Percentiles rank a stretch among this genome's conserved stretches.
phyloP scores from a whole-genome alignment of 2,797 vertebrate genomes.

The Tenualosa ilisha region DNA sequence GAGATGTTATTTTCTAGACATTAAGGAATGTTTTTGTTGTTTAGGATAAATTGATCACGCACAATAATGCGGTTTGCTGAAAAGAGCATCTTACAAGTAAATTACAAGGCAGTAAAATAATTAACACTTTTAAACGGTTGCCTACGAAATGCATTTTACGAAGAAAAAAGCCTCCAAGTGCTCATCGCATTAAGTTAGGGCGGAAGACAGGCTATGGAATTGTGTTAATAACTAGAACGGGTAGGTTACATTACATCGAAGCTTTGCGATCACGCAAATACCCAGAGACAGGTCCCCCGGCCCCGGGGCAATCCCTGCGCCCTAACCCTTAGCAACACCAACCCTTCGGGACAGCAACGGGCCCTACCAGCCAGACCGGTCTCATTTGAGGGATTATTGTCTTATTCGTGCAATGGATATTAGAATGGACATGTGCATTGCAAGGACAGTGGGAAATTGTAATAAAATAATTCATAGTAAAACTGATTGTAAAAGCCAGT shows the following conservation, averaged over 20 bases:
- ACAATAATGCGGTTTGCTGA: not conserved
- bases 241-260: constrained; percentile 65
- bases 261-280: constrained; percentile 76
- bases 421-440: not conserved
- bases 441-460: not conserved
- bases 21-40: not conserved
- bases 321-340: constrained; percentile 66
- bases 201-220: constrained; percentile 80
- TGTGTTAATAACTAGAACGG: constrained; percentile 82
- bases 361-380: constrained; percentile 59
- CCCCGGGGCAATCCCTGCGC: constrained; percentile 72
- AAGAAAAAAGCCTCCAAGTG: constrained; percentile 47
- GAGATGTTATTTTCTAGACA: not conserved
- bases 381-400: constrained; percentile 34
- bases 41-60: not conserved
- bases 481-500: not conserved
- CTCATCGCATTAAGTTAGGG: constrained; percentile 70
- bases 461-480: not conserved
- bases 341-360: constrained; percentile 61
- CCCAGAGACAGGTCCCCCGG: constrained; percentile 74
- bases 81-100: not conserved
- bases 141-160: not conserved
- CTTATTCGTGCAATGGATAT: constrained; percentile 29
- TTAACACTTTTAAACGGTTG: not conserved
- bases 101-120: not conserved